Conservation (phyloP, 2,113 vertebrate genomes). For the Rhea pennata region DNA sequence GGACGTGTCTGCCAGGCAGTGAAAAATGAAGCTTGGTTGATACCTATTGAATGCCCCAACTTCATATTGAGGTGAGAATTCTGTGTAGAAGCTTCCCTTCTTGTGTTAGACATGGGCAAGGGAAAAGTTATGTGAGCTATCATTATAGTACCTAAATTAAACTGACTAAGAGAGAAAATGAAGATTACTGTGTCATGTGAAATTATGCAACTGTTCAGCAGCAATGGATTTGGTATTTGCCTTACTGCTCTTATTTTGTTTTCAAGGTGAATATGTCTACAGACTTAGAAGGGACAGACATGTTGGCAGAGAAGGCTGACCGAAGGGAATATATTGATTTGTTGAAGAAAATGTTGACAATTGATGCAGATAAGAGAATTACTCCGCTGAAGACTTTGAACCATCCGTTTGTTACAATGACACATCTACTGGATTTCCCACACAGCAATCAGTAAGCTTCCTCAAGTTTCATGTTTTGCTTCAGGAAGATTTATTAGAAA, state of each 20-base stretch:
- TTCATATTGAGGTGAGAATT: neutral
- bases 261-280: slow-evolving; percentile 97
- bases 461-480: neutral
- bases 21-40: neutral
- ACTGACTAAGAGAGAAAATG: neutral
- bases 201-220: neutral
- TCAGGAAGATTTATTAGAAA: neutral
- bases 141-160: neutral
- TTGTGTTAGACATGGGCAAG: neutral
- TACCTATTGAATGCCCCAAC: neutral
- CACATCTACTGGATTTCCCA: slow-evolving; percentile 95
- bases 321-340: slow-evolving; percentile 96
- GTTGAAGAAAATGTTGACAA: slow-evolving; percentile 98
- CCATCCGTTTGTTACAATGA: slow-evolving; percentile 96
- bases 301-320: slow-evolving; percentile 98
- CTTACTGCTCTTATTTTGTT: neutral
- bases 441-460: slow-evolving; percentile 95
- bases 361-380: slow-evolving; percentile 96
- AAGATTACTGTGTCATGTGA: neutral
- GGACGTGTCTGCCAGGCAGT: neutral
- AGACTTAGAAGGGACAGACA: slow-evolving; percentile 94
- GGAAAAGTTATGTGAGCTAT: neutral
- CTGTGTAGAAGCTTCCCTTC: neutral
- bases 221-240: neutral
- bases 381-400: slow-evolving; percentile 97